These are phyloP conservation scores for Hexactinellida sp. DNA, from an alignment of 37 sponge, comb jelly and placozoan species.

Conservation along the genomic window DNA sequence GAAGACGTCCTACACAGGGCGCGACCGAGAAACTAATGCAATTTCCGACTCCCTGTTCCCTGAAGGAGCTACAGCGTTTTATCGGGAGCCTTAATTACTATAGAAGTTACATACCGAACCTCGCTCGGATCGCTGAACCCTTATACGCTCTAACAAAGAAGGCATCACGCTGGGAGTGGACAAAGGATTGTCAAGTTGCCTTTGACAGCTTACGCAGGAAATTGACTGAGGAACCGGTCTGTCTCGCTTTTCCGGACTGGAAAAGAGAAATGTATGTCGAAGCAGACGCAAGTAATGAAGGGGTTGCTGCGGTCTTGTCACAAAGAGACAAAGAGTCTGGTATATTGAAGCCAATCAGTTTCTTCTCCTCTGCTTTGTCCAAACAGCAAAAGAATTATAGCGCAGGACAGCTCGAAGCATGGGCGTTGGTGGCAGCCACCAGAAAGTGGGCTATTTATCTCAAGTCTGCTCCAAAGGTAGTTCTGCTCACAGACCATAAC, in stretches of 20 bases:
- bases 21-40: background rate
- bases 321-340: background rate
- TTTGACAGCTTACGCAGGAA: background rate
- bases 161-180: background rate
- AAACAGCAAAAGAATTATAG: background rate
- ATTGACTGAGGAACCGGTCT: background rate
- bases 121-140: background rate
- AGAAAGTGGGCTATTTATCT: background rate
- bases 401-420: background rate
- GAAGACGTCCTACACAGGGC: background rate
- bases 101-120: background rate
- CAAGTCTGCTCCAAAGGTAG: background rate
- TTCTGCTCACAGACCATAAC: slow-evolving; percentile 22
- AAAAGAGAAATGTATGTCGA: background rate
- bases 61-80: background rate
- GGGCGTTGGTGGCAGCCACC: background rate
- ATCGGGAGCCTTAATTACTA: background rate
- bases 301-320: background rate
- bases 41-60: background rate
- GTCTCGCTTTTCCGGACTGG: background rate
- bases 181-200: background rate
- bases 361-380: background rate
- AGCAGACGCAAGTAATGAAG: background rate
- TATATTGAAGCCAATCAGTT: background rate
- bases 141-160: background rate